Evolutionary conservation across 2,113 vertebrate genomes (phyloP).

Genomic region (Phasianus colchicus): DNA sequence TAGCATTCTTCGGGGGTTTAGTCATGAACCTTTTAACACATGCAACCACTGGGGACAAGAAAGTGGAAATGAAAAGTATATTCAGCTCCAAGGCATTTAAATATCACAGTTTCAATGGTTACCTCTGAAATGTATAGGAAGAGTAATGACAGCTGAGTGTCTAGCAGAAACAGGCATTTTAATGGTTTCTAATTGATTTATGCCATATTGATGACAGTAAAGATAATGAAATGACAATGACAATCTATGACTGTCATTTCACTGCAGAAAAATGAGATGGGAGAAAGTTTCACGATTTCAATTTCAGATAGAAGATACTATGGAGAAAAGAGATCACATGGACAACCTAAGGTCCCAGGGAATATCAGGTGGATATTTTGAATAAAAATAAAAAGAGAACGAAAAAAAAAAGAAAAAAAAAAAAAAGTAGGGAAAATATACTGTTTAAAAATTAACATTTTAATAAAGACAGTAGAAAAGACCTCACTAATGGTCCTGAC

Average conservation of each 20-base stretch:
- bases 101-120: slow-evolving; percentile 26
- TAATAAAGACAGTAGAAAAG: neutral
- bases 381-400: neutral
- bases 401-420: neutral
- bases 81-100: neutral
- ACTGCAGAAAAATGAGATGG: neutral
- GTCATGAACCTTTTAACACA: neutral
- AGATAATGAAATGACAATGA: slow-evolving; percentile 20
- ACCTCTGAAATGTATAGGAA: slow-evolving; percentile 2
- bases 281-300: slow-evolving; percentile 10
- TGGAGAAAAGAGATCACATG: neutral
- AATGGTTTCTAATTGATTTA: slow-evolving; percentile 5
- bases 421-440: neutral
- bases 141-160: neutral
- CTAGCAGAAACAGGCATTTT: neutral
- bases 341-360: neutral
- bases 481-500: neutral
- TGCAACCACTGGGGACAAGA: neutral
- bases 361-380: neutral
- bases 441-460: neutral
- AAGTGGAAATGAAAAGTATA: slow-evolving; percentile 39
- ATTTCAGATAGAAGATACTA: neutral
- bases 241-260: neutral
- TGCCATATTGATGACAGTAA: neutral
- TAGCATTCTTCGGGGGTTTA: neutral